Evolutionary conservation across 2,888 invertebrate genomes (phyloP).

Genomic region (Parnassius orleans): DNA sequence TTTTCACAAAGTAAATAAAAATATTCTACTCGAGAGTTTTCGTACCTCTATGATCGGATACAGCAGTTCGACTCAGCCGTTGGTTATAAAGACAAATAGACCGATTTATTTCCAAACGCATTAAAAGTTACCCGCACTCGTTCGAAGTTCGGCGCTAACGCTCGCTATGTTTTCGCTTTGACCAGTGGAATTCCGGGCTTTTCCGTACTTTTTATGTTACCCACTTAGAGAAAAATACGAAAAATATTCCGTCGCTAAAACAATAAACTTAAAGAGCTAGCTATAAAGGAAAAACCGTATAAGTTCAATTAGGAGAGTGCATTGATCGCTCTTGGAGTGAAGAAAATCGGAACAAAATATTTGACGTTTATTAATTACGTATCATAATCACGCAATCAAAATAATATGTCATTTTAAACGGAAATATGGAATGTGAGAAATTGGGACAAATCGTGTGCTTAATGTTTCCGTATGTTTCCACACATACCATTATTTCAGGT

Average conservation of each 20-base stretch:
- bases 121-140: slow-evolving; percentile 55
- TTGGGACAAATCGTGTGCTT: slow-evolving; percentile 22
- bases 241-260: slow-evolving; percentile 22
- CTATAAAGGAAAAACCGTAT: slow-evolving; percentile 18
- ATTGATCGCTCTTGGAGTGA: slow-evolving; percentile 4
- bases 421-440: background rate
- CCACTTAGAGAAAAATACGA: slow-evolving; percentile 13
- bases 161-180: slow-evolving; percentile 34
- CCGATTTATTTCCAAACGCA: slow-evolving; percentile 67
- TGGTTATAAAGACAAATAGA: slow-evolving; percentile 59
- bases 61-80: slow-evolving; percentile 13
- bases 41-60: slow-evolving; percentile 3
- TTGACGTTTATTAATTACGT: slow-evolving; percentile 4
- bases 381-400: background rate
- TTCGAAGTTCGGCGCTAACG: slow-evolving; percentile 28
- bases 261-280: slow-evolving; percentile 19
- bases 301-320: slow-evolving; percentile 20
- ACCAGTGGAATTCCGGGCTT: slow-evolving; percentile 29
- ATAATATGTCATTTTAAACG: background rate
- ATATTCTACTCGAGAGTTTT: background rate
- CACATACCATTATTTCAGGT: slow-evolving; percentile 23
- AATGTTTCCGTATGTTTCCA: slow-evolving; percentile 29
- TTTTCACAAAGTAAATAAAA: background rate
- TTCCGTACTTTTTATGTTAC: slow-evolving; percentile 29
- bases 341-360: background rate